phyloP scores from a whole-genome alignment of 2,888 invertebrate species.

The Dysmachus trigonus region DNA sequence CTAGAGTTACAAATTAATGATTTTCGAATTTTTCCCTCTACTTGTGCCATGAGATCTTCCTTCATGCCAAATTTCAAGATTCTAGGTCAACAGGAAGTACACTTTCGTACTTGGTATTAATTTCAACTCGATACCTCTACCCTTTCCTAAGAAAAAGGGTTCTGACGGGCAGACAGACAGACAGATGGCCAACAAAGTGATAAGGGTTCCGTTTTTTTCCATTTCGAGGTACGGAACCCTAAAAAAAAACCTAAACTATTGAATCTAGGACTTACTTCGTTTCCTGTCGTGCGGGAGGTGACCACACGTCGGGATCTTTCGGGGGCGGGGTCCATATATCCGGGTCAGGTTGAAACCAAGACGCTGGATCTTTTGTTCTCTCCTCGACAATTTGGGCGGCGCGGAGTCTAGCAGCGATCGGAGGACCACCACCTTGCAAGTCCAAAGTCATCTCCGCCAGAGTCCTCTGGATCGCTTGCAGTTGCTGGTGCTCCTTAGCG shows the following conservation, averaged over 20 bases:
- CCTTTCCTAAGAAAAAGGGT: too few species aligned
- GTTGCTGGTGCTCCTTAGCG: constrained; percentile 87
- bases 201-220: too few species aligned
- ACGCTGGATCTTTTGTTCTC: constrained; percentile 62
- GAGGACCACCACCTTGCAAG: constrained; percentile 62
- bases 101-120: too few species aligned
- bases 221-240: too few species aligned
- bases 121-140: too few species aligned
- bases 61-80: too few species aligned
- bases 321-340: constrained; percentile 80
- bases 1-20: too few species aligned
- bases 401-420: constrained; percentile 64
- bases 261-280: constrained; percentile 77
- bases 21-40: too few species aligned
- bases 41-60: too few species aligned
- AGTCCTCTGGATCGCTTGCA: constrained; percentile 73
- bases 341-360: constrained; percentile 75
- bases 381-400: constrained; percentile 42
- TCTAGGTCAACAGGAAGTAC: too few species aligned
- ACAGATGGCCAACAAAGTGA: too few species aligned
- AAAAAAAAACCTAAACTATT: background rate
- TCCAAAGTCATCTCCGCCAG: constrained; percentile 63
- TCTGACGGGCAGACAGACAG: too few species aligned
- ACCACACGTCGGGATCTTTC: constrained; percentile 86
- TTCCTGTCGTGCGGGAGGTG: constrained; percentile 80